A percentile compares a stretch with the other conserved stretches of the same genome.
Evolutionary conservation across 2,797 vertebrate genomes (phyloP).

Genomic region (Leptodactylus fallax): DNA sequence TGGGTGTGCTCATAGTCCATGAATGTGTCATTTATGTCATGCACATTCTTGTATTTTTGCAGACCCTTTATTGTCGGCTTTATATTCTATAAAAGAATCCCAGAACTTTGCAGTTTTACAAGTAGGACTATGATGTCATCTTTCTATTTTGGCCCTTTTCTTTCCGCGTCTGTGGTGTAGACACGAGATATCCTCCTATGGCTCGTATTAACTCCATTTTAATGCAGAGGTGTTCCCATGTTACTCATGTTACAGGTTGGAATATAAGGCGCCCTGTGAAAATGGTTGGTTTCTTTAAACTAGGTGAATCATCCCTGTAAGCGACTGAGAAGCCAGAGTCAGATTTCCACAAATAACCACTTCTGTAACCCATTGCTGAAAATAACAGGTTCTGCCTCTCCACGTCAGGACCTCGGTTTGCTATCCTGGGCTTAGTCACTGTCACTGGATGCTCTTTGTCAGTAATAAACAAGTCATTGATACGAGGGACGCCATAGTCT

Average conservation of each 20-base stretch:
- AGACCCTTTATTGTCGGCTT: background rate
- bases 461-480: conserved; percentile 55
- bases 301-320: conserved; percentile 26
- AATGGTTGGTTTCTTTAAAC: background rate
- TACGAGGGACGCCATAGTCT: background rate
- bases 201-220: background rate
- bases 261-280: background rate
- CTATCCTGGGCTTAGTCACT: background rate
- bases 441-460: conserved; percentile 41
- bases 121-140: background rate
- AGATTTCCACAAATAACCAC: conserved; percentile 8
- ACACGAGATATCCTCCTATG: background rate
- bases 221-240: conserved; percentile 27
- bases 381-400: conserved; percentile 7
- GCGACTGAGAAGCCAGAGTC: background rate
- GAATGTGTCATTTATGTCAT: too few relatives aligned
- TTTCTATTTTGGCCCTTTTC: background rate
- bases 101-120: background rate
- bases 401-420: background rate
- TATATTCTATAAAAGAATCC: background rate
- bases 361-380: conserved; percentile 22
- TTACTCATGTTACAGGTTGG: conserved; percentile 30
- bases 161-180: background rate
- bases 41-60: too few relatives aligned
- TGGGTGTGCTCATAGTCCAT: too few relatives aligned